Evolutionary conservation across 2,113 vertebrate genomes (phyloP), one percentile per base, ranked within the genome.

Genomic region (Leucopsar rothschildi): DNA sequence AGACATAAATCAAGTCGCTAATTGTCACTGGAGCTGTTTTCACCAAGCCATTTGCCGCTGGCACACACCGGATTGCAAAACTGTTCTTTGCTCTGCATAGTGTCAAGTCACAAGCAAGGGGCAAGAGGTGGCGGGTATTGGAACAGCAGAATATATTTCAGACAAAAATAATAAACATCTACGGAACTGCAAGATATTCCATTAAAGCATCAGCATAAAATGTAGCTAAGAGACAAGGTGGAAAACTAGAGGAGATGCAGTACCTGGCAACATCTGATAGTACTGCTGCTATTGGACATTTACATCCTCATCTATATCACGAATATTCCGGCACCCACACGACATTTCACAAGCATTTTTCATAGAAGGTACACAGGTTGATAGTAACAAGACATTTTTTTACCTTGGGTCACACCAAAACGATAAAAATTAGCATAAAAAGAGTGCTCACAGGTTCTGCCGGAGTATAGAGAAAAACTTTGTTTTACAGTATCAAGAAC

Each of bases 71-170:
- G 28, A 79, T 0, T 49, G 57, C 21, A 84, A 64, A 94, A 35
- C 22, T 25, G 10, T 65, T 60, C 61, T 75, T 52, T 52, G 20
- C 22, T 84, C 56, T 47, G 20, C 39, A 8, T 2, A 57, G 21
- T 1, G 6, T 44, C 33, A 68, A 83, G 39, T 66, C 52, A 64
- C 19, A 22, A 68, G 9, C 17, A 42, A 71, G 25, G 11, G 50
- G 6, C 1, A 6, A 13, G 27, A 20, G 2, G 13, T 35, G 4
- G 4, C 8, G 7, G 3, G 10, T 27, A 69, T 0, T 45, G 25
- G 77, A 80, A 65, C 1, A 69, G 18, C 15, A 91, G 55, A 44
- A 61, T 6, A 17, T n/a, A 59, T 55, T 92, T 50, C 50, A 59
- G 23, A 42, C 25, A 12, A 53, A 56, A 80, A 35, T 3, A 7